Evolutionary conservation across 2,113 vertebrate genomes (phyloP), one percentile per base, ranked within the genome.

Genomic region (Atrichornis clamosus): DNA sequence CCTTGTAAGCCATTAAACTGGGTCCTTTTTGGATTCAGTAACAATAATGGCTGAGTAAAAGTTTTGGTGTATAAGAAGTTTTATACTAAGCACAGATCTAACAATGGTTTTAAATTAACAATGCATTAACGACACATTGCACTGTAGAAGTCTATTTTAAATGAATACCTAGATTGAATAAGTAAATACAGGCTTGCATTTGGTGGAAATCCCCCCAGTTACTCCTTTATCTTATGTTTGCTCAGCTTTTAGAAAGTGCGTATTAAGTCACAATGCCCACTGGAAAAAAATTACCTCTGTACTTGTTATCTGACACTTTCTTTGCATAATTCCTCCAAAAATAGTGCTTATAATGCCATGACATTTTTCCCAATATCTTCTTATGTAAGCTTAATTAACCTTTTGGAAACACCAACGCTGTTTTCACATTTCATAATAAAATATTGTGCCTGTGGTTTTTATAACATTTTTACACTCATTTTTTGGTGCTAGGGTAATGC

Each of bases 141-240:
- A 68, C 28, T 74, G 32, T 32, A 33, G 44, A 88, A 74, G n/a
- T 62, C 24, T 69, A 11, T 88, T 96, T 74, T 59, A 59, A 80
- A 84, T 77, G 15, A 80, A 47, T 84, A 47, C 56, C 21, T 74
- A 44, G 47, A 47, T 6, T 67, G 76, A 70, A 3, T 78, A 74
- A 86, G 73, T 93, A 92, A 96, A 96, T 72, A 88, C 6, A 75
- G 79, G 24, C 30, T 84, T 86, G 42, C 20, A 9, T 77, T 81
- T 90, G 63, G 32, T 92, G 85, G 79, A 91, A 93, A 60, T 74
- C 59, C 75, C 84, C 72, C 23, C 44, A 64, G 35, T 87, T 78
- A 81, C n/a, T 90, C 33, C 52, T 83, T 95, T 77, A 68, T 81
- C 44, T 81, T 89, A n/a, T 93, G 78, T 93, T 95, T 95, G 73